Conservation (phyloP, 2,797 vertebrate species). For the Trichosurus vulpecula region DNA sequence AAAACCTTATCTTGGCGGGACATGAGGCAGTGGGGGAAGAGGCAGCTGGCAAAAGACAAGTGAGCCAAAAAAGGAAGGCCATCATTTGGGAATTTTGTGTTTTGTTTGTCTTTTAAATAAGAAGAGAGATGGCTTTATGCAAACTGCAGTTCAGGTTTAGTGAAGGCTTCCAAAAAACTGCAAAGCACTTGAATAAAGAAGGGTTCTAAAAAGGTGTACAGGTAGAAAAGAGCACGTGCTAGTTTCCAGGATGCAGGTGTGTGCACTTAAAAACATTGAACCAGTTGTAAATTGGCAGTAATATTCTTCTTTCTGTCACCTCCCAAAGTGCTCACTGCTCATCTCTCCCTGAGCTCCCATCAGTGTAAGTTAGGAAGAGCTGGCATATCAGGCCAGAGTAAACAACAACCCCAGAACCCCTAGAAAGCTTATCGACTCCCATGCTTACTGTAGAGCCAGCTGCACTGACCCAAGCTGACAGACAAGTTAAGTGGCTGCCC, state of each 20-base stretch:
- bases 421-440: constrained; percentile 58
- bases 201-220: neutral
- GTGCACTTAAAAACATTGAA: neutral
- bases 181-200: constrained; percentile 3
- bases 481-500: constrained; percentile 48
- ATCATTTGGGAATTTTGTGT: constrained; percentile 14
- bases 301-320: neutral
- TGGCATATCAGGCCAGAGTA: neutral
- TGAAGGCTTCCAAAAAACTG: constrained; percentile 27
- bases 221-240: neutral
- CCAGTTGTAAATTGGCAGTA: neutral
- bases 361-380: neutral
- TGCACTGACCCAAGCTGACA: constrained; percentile 48
- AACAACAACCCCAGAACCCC: neutral
- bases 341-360: neutral
- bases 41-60: constrained; percentile 51
- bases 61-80: constrained; percentile 49
- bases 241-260: constrained; percentile 10
- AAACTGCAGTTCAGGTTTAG: constrained; percentile 1
- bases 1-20: constrained; percentile 66
- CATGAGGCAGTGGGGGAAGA: constrained; percentile 62
- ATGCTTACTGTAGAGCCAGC: constrained; percentile 26
- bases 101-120: constrained; percentile 55
- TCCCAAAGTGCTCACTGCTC: neutral
- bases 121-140: constrained; percentile 23